Evolutionary conservation across 1,140 invertebrate species (phyloP).

Genomic region (Bathynomus jamesi): DNA sequence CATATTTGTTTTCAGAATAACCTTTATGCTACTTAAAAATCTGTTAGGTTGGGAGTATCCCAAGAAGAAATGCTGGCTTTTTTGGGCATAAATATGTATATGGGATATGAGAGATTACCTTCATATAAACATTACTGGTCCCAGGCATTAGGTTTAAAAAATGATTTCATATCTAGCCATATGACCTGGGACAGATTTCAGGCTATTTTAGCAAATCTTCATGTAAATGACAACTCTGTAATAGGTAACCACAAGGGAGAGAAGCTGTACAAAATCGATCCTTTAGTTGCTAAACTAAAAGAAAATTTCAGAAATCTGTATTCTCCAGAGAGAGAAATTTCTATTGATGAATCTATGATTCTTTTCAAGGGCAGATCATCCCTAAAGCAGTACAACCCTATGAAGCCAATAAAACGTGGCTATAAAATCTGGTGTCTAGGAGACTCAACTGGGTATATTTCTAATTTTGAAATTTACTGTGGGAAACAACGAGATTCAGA

Average conservation of each 20-base stretch:
- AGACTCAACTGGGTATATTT: slow-evolving; percentile 42
- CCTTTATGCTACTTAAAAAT: background rate
- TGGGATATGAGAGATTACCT: slow-evolving; percentile 17
- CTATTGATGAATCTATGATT: background rate
- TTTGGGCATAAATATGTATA: slow-evolving; percentile 20
- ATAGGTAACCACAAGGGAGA: slow-evolving; percentile 7
- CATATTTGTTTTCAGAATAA: background rate
- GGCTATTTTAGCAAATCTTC: slow-evolving; percentile 11
- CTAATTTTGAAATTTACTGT: slow-evolving; percentile 45
- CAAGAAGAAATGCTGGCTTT: slow-evolving; percentile 20
- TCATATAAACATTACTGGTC: slow-evolving; percentile 8
- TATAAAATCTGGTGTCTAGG: slow-evolving; percentile 43
- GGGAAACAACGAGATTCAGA: slow-evolving; percentile 40
- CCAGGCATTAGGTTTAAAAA: background rate
- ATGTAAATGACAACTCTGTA: slow-evolving; percentile 23
- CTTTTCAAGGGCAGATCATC: slow-evolving; percentile 24
- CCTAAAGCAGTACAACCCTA: slow-evolving; percentile 44
- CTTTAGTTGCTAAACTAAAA: slow-evolving; percentile 39
- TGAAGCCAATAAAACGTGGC: slow-evolving; percentile 47
- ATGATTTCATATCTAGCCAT: background rate
- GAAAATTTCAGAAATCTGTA: background rate
- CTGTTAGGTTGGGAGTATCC: background rate
- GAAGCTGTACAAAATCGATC: slow-evolving; percentile 36
- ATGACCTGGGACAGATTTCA: slow-evolving; percentile 17
- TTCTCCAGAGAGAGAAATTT: background rate